Evolutionary conservation across 2,797 vertebrate species (phyloP), one percentile per base, ranked within the genome.

Genomic region (Glossophaga mutica): DNA sequence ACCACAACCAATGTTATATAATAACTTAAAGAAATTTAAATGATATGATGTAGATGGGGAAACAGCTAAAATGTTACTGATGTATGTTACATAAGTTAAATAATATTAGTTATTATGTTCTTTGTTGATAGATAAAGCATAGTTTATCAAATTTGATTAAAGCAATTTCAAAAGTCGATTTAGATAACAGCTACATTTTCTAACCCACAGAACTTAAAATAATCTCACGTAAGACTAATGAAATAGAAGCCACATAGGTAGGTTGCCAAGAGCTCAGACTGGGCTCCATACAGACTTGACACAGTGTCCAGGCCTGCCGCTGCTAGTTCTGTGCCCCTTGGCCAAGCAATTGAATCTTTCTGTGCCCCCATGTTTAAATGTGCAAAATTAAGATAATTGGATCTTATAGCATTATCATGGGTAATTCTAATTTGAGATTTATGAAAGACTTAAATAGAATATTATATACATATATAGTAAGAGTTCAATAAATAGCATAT

Each of bases 1-100:
- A 79, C 19, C 83, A 94, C 57, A 74, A 91, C 78, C 46, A 93
- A 70, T 92, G 26, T 77, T 90, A 87, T 82, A 26, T 84, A 68
- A 67, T 52, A 48, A 50, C 85, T 94, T 97, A 91, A 98, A 96
- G 92, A 55, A 95, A 96, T 96, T 82, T 94, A 87, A 97, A 79
- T 82, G 57, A 26, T 90, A 39, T 39, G 82, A 10, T 44, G 6
- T 9, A 91, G 16, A 87, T 87, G 73, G 29, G 65, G 3, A 95
- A 62, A 92, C 0, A 93, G 68, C 73, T 70, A 78, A 50, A 90
- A 73, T 73, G 46, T 3, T 19, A 79, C 1, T 65, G 6, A 62
- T 86, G 9, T 62, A 42, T 59, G 78, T 90, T 42, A 62, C 14
- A 55, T 57, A 22, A 57, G 24, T 55, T 24, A 57, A 57, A 26